phyloP scores from a whole-genome alignment of 2,888 invertebrate species.

The Myopa tessellatipennis region DNA sequence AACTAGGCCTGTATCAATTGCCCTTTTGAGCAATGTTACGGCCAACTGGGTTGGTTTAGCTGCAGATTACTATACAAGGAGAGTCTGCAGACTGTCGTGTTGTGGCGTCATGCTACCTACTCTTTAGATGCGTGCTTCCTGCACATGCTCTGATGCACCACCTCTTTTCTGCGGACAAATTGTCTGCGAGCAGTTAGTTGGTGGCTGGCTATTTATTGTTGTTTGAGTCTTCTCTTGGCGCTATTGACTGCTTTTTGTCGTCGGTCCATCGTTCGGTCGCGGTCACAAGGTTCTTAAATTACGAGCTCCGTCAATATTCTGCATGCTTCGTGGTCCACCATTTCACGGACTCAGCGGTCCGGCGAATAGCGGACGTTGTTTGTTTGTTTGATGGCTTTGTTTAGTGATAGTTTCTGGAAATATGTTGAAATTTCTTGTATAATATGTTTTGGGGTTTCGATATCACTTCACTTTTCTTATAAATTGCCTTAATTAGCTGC shows the following conservation, averaged over 20 bases:
- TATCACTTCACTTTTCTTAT: conserved; percentile 9
- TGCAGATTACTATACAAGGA: background rate
- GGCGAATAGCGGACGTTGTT: conserved; percentile 4
- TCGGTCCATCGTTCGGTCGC: background rate
- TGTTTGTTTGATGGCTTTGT: conserved; percentile 15
- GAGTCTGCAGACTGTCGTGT: background rate
- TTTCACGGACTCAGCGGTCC: background rate
- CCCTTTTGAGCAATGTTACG: background rate
- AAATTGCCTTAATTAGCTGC: conserved; percentile 21
- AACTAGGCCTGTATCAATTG: background rate
- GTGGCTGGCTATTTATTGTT: conserved; percentile 20
- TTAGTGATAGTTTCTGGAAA: conserved; percentile 12
- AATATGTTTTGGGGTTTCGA: conserved; percentile 18
- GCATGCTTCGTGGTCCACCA: background rate
- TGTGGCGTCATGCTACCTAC: conserved; percentile 35
- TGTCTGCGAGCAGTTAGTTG: conserved; percentile 38
- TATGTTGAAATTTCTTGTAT: conserved; percentile 14
- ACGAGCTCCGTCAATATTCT: background rate
- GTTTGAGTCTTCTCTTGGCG: conserved; percentile 16
- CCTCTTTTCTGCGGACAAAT: conserved; percentile 22
- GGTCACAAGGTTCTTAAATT: conserved; percentile 32
- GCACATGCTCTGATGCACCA: conserved; percentile 1
- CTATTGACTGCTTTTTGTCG: conserved; percentile 13
- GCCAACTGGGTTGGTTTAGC: background rate
- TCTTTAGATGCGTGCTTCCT: conserved; percentile 29